phyloP scores from a whole-genome alignment of 1,140 invertebrate genomes.

The Acromyrmex charruanus region DNA sequence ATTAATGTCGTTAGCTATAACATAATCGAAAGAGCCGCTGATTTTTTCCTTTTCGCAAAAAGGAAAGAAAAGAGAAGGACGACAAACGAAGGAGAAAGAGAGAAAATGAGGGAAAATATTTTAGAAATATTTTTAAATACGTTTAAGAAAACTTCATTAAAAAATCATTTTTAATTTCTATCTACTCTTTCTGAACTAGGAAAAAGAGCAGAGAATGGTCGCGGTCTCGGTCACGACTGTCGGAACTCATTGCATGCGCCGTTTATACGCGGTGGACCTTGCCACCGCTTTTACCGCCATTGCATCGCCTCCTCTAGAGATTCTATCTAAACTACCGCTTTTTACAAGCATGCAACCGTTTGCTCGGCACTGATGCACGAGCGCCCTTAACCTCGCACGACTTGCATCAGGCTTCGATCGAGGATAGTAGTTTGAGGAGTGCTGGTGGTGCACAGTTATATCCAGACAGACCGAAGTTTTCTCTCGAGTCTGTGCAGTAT shows the following conservation, averaged over 20 bases:
- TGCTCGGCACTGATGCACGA: slow-evolving; percentile 52
- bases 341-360: slow-evolving; percentile 56
- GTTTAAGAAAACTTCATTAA: not conserved
- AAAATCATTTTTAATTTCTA: not conserved
- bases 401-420: slow-evolving; percentile 50
- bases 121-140: not conserved
- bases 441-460: not conserved
- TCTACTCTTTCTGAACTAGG: not conserved
- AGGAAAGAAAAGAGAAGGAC: not conserved
- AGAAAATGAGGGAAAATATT: not conserved
- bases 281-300: slow-evolving; percentile 49
- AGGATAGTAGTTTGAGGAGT: not conserved
- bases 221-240: slow-evolving; percentile 57
- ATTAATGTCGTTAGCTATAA: not conserved
- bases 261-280: slow-evolving; percentile 53
- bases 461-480: slow-evolving; percentile 23
- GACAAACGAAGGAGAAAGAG: not conserved
- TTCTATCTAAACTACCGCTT: slow-evolving; percentile 63
- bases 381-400: slow-evolving; percentile 55
- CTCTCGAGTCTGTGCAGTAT: not conserved
- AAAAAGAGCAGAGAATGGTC: not conserved
- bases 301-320: slow-evolving; percentile 43
- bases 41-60: not conserved
- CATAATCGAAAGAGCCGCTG: not conserved
- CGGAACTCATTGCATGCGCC: slow-evolving; percentile 38